Evolutionary conservation across 2,113 vertebrate genomes (phyloP).

Genomic region (Polypterus bichir): DNA sequence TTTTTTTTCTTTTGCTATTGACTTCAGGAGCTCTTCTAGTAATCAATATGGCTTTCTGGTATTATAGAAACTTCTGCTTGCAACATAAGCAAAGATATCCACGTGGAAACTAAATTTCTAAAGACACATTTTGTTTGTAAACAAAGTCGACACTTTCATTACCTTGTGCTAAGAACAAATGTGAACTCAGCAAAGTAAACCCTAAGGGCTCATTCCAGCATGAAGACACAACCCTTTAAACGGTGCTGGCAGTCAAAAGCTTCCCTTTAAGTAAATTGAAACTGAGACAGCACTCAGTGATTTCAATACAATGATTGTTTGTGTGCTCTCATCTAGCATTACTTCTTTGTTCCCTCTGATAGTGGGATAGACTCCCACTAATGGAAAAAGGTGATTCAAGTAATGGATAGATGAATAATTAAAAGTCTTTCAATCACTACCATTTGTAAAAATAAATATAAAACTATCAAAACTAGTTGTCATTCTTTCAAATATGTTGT

Average conservation of each 20-base stretch:
- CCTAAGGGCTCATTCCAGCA: background rate
- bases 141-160: constrained; percentile 4
- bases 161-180: background rate
- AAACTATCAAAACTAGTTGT: no score
- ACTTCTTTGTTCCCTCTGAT: no score
- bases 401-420: no score
- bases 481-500: no score
- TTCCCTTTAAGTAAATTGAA: background rate
- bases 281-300: no score
- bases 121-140: background rate
- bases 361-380: no score
- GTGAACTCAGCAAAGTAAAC: background rate
- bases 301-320: no score
- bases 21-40: background rate
- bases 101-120: background rate
- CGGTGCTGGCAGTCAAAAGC: constrained; percentile 4
- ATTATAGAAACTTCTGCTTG: background rate
- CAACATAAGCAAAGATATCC: background rate
- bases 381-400: no score
- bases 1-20: background rate
- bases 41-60: constrained; percentile 1
- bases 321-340: no score
- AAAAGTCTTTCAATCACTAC: no score
- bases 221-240: background rate
- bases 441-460: no score